Percentiles rank a stretch among this genome's conserved stretches.
Evolutionary conservation across 2,113 vertebrate genomes (phyloP).

Genomic region (Cynopterus brachyotis): DNA sequence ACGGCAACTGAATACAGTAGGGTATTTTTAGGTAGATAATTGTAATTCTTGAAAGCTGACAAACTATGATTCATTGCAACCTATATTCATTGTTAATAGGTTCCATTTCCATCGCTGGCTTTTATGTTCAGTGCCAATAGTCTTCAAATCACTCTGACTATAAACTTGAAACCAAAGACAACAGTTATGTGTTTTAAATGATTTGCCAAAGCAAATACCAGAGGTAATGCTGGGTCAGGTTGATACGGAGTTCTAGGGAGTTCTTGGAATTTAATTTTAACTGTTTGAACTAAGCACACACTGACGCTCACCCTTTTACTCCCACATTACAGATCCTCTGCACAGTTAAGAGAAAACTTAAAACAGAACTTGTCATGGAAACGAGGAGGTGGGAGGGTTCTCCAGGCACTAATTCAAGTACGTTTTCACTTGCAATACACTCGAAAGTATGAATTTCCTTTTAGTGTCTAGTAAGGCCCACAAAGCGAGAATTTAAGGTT

Average conservation of each 20-base stretch:
- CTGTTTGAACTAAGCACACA: constrained; percentile 77
- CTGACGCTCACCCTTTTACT: constrained; percentile 77
- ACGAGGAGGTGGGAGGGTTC: constrained; percentile 27
- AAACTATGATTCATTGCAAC: constrained; percentile 69
- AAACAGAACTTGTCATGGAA: constrained; percentile 29
- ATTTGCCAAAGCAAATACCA: constrained; percentile 50
- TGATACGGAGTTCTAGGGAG: constrained; percentile 65
- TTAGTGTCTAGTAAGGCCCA: not conserved
- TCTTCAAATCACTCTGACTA: constrained; percentile 61
- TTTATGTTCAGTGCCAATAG: constrained; percentile 4
- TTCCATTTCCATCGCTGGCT: constrained; percentile 32
- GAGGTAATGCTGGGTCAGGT: constrained; percentile 68
- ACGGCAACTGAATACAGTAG: not conserved
- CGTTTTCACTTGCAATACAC: constrained; percentile 31
- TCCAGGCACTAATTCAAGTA: constrained; percentile 51
- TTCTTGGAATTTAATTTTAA: constrained; percentile 65
- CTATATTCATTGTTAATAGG: constrained; percentile 55
- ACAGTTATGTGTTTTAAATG: constrained; percentile 54
- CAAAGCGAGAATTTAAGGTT: not conserved
- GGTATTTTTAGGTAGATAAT: constrained; percentile 56
- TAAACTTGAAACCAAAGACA: constrained; percentile 53
- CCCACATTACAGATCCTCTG: constrained; percentile 80
- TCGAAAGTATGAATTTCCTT: constrained; percentile 5
- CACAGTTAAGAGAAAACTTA: constrained; percentile 53
- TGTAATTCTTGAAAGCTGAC: constrained; percentile 66